Evolutionary conservation across 2,888 invertebrate species (phyloP), one percentile per base, ranked within the genome.

Genomic region (Chromoteleia sp.): DNA sequence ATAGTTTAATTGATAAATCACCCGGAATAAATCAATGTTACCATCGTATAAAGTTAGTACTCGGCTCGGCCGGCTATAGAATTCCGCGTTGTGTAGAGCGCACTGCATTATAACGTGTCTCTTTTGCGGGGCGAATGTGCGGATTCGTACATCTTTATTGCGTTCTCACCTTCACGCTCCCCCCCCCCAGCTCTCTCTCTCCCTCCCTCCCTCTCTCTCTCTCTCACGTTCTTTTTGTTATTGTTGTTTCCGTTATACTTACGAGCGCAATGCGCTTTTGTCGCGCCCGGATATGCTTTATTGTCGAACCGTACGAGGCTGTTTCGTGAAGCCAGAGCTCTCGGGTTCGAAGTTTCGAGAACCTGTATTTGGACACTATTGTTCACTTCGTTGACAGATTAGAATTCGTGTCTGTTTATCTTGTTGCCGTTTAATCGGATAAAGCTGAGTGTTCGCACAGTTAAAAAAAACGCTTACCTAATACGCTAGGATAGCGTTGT

Each of bases 31-130:
- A 86, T 85, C 76, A 82, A 75, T 83, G 83, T 84, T 82, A 79
- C 70, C 67, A 83, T 79, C 83, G 83, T 73, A 85, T 84, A 84
- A 84, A 86, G 81, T 82, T 76, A 83, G 87, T 85, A 85, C 82
- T 82, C 63, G 36, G 25, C 10, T 12, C 21, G 6, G 30, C 3
- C 25, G 19, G 58, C 6, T 17, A 56, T 50, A 54, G 43, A 59
- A 41, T 33, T 25, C 17, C 21, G 21, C 33, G 30, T 21, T 50
- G 45, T 63, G 33, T 54, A 14, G 36, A 59, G 33, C 25, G 45
- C 3, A 33, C 56, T 36, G 52, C 77, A 77, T 70, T 63, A 77
- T 56, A 56, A 15, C 30, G 58, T 36, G 33, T 50, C 59, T 78
- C 59, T 54, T 58, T 73, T 73, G 8, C 19, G 19, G 36, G 14